These are phyloP conservation scores for Menidia beryllina DNA, from an alignment of 2,113 vertebrate genomes.

Conservation along the genomic window DNA sequence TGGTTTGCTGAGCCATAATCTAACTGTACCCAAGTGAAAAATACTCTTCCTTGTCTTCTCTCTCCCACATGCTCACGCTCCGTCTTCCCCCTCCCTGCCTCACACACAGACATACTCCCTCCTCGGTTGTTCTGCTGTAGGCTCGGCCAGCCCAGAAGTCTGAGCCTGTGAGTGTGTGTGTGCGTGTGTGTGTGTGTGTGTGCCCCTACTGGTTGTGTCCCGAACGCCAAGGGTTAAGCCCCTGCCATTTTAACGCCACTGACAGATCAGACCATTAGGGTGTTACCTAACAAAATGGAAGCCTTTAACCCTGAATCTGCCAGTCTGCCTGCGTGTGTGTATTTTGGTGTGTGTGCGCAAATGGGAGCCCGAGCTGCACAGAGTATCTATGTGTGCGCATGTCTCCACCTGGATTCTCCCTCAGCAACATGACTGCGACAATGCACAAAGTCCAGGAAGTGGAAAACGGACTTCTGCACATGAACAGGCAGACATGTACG, in stretches of 20 bases:
- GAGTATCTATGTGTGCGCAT: constrained; percentile 48
- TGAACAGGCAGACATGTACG: constrained; percentile 55
- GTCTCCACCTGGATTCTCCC: constrained; percentile 81
- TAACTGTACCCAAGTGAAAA: constrained; percentile 77
- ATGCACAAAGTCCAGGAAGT: constrained; percentile 68
- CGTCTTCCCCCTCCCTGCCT: constrained; percentile 39
- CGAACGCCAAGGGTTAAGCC: constrained; percentile 88
- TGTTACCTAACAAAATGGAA: constrained; percentile 96
- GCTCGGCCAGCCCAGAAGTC: constrained; percentile 59
- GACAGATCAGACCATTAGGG: constrained; percentile 90
- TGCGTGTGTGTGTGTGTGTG: constrained; percentile 35
- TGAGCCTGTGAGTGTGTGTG: constrained; percentile 25
- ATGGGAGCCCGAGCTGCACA: constrained; percentile 46
- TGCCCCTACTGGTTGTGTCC: constrained; percentile 73
- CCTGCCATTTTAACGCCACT: constrained; percentile 94
- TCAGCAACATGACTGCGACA: constrained; percentile 72
- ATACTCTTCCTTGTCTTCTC: constrained; percentile 75
- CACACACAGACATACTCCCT: constrained; percentile 19
- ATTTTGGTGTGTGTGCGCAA: constrained; percentile 2
- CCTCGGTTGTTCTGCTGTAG: constrained; percentile 61
- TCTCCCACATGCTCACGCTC: constrained; percentile 33
- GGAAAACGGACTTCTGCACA: constrained; percentile 50
- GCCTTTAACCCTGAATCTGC: constrained; percentile 88
- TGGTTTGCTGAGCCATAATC: constrained; percentile 72
- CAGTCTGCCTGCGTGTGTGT: constrained; percentile 46